Evolutionary conservation across 2,797 vertebrate genomes (phyloP), one percentile per base, ranked within the genome.

Genomic region (Phoebastria nigripes): DNA sequence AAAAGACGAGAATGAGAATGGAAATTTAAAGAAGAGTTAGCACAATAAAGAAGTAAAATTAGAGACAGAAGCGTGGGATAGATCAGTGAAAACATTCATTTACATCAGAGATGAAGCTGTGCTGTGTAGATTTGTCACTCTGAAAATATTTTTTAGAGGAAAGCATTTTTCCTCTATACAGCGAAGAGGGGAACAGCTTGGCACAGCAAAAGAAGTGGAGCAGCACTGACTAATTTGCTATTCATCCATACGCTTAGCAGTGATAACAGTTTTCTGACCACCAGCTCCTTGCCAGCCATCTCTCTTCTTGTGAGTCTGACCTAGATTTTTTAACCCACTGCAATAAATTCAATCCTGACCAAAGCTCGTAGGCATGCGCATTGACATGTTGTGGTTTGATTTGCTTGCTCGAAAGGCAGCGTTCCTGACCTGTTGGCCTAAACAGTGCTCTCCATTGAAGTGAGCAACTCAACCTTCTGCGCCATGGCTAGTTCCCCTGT

Each of bases 311-410:
- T 49, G 44, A 26, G 7, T 29, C 61, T 83, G 65, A 63, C 67
- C 58, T n/a, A 13, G 7, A 20, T 37, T 88, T 86, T 87, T 93
- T 42, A 83, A 89, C 22, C 9, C 42, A 47, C 5, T 56, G 49
- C n/a, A 77, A 35, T 31, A 46, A 58, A 59, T 52, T 42, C 26
- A 72, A 0, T 26, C 29, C 41, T 51, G 21, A 72, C 29, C 15
- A 37, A 80, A 87, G 37, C 20, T 71, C 15, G 12, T 1, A 51
- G 44, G 29, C 39, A 3, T 0, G 0, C 28, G 35, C 29, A 21
- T 39, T 1, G 0, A 10, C 14, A 8, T 0, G 3, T 9, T 52
- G n/a, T 12, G 33, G 2, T 41, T 76, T 74, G 44, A 15, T 59
- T 49, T 63, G 5, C 7, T 61, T 80, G 37, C 37, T 73, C 8